These are phyloP conservation scores for Melanostoma scalare DNA, from an alignment of 2,888 invertebrate genomes.

Conservation along the genomic window DNA sequence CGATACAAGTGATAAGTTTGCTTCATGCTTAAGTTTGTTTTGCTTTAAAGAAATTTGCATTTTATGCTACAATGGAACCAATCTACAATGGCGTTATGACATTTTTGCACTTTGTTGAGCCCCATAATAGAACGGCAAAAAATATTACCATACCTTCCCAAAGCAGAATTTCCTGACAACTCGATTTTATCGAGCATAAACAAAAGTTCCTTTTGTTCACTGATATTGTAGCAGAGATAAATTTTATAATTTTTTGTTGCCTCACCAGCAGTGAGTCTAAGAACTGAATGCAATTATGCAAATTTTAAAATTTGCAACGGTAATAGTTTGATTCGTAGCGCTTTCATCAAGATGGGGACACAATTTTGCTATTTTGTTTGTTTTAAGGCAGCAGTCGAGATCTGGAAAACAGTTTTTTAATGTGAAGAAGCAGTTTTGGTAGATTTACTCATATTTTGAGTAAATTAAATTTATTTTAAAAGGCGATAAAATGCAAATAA, in stretches of 20 bases:
- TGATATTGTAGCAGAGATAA: conserved; percentile 63
- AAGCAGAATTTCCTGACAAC: conserved; percentile 35
- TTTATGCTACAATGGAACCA: conserved; percentile 70
- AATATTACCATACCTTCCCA: not conserved
- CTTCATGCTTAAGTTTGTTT: no score
- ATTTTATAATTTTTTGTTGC: conserved; percentile 36
- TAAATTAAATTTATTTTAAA: no score
- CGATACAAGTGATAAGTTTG: no score
- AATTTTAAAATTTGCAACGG: conserved; percentile 61
- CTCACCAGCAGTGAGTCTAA: conserved; percentile 18
- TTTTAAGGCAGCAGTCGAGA: no score
- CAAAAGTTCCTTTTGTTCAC: conserved; percentile 61
- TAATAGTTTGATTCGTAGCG: conserved; percentile 11
- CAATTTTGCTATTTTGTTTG: no score
- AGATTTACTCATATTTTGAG: no score
- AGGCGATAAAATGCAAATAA: no score
- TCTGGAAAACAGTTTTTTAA: no score
- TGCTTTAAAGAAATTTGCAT: conserved; percentile 61
- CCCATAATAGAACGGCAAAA: conserved; percentile 28
- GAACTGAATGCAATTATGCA: conserved; percentile 62
- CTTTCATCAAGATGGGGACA: no score
- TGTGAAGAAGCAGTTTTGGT: no score
- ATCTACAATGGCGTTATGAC: conserved; percentile 66
- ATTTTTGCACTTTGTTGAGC: conserved; percentile 62
- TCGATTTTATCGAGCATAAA: conserved; percentile 44